These are phyloP conservation scores for Asobara japonica DNA, from an alignment of 1,140 invertebrate species.

Conservation along the genomic window DNA sequence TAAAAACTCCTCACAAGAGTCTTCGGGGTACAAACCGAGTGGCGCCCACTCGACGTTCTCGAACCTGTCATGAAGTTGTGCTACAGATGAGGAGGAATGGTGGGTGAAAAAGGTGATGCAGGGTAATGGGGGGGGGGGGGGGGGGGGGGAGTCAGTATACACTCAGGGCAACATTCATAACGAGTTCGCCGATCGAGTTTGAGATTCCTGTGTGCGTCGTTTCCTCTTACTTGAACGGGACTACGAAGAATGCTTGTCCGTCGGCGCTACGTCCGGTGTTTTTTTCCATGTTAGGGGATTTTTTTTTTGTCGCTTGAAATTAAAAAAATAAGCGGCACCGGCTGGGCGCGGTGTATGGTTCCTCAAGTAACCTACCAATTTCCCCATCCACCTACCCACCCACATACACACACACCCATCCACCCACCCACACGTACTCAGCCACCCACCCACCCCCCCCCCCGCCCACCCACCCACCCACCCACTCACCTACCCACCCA, in stretches of 20 bases:
- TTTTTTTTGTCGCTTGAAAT: neutral
- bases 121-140: constrained; percentile 19
- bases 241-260: constrained; percentile 42
- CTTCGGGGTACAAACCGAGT: constrained; percentile 48
- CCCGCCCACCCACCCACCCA: too few species aligned
- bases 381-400: too few species aligned
- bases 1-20: neutral
- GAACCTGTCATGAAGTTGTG: constrained; percentile 49
- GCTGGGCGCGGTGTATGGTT: too few species aligned
- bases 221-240: constrained; percentile 45
- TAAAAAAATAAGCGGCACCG: too few species aligned
- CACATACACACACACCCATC: too few species aligned
- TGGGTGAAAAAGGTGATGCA: constrained; percentile 15
- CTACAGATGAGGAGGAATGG: constrained; percentile 12
- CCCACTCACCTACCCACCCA: too few species aligned
- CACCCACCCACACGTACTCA: too few species aligned
- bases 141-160: neutral
- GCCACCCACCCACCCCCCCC: too few species aligned
- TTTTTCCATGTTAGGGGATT: neutral
- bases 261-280: constrained; percentile 25
- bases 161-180: constrained; percentile 47
- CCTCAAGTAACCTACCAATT: too few species aligned
- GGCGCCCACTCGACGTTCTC: constrained; percentile 58
- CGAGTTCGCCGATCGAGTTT: constrained; percentile 46
- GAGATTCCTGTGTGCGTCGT: constrained; percentile 40